These are phyloP conservation scores for Irena cyanogastra DNA, from an alignment of 2,113 vertebrate genomes.

Conservation along the genomic window DNA sequence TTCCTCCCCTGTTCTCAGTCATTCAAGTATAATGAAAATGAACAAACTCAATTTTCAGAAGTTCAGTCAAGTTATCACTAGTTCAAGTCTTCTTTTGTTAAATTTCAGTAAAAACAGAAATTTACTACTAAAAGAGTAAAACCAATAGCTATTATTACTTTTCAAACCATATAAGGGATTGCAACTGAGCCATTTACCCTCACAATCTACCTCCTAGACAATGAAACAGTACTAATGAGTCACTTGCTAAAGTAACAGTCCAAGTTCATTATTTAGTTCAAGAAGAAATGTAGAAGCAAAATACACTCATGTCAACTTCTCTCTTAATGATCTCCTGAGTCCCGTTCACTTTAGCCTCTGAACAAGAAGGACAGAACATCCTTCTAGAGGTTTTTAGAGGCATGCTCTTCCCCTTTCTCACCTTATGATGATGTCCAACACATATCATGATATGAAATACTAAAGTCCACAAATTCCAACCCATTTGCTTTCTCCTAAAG, in stretches of 20 bases:
- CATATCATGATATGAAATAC: neutral
- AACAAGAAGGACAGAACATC: neutral
- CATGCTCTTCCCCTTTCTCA: neutral
- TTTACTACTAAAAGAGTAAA: neutral
- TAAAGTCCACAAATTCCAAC: neutral
- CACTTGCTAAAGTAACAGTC: neutral
- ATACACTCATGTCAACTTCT: neutral
- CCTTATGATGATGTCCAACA: neutral
- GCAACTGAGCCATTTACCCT: rapidly evolving
- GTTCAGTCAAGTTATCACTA: neutral
- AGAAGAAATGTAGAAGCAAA: neutral
- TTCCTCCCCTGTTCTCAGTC: neutral
- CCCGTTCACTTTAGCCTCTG: neutral
- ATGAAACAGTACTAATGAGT: neutral
- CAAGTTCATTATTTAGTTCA: neutral
- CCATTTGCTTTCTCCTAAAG: neutral
- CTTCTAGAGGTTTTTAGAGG: neutral
- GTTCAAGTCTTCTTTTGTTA: neutral
- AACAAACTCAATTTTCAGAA: neutral
- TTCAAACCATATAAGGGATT: neutral
- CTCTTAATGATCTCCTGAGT: neutral
- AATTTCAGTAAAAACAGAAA: neutral
- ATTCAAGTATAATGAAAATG: neutral
- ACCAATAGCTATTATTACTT: neutral
- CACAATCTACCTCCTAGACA: neutral